Evolutionary conservation across 2,888 invertebrate genomes (phyloP).

Genomic region (Pristionchus japonicus): DNA sequence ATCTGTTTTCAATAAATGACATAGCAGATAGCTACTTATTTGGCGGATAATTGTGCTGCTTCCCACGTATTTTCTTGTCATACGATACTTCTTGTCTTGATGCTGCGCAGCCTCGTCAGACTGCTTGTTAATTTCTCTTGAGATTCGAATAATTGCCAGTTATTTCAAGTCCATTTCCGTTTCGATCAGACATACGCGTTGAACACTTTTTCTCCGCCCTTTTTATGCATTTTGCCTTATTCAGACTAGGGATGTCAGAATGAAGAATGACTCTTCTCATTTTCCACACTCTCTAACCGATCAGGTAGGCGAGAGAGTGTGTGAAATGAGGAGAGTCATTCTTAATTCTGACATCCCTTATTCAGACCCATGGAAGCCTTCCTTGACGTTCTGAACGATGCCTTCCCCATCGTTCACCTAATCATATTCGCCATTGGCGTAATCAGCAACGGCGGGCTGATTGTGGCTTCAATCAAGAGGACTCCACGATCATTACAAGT

Average conservation of each 20-base stretch:
- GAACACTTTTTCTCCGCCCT: background rate
- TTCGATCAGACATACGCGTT: rapidly evolving
- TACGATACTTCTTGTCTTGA: no score
- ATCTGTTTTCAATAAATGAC: background rate
- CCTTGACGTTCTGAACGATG: background rate
- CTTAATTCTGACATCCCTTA: no score
- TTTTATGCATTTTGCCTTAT: background rate
- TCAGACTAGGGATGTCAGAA: no score
- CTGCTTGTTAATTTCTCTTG: background rate
- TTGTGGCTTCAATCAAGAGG: background rate
- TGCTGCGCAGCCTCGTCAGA: no score
- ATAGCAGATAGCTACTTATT: background rate
- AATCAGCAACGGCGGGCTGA: background rate
- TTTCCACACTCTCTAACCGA: no score
- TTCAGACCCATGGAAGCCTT: background rate
- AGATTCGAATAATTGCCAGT: background rate
- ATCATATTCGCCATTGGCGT: background rate
- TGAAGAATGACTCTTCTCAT: no score
- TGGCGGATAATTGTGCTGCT: background rate
- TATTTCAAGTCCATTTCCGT: background rate
- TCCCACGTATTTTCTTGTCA: background rate
- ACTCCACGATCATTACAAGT: background rate
- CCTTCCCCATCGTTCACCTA: background rate
- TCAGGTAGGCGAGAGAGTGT: no score
- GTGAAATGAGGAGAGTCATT: no score